Conservation (phyloP, 2,888 invertebrate species). For the Cotesia congregata region DNA sequence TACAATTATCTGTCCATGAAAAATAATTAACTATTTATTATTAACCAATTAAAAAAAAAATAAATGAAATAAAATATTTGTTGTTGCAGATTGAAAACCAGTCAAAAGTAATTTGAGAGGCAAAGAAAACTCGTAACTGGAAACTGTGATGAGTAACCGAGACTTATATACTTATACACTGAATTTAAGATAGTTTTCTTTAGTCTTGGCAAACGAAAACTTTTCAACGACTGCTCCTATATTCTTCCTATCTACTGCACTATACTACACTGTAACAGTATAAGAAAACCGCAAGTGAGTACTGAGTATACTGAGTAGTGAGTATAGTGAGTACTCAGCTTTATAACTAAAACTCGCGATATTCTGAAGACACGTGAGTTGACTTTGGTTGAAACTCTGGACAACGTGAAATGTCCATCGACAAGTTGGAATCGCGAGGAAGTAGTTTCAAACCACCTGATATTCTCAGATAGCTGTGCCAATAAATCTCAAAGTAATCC, state of each 20-base stretch:
- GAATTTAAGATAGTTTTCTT: background rate
- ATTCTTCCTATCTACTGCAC: background rate
- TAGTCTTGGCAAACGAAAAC: background rate
- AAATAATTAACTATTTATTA: background rate
- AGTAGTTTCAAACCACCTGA: slow-evolving; percentile 61
- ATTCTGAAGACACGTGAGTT: slow-evolving; percentile 13
- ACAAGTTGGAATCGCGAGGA: slow-evolving; percentile 54
- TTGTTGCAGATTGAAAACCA: background rate
- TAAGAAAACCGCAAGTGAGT: no score
- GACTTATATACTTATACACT: background rate
- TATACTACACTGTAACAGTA: no score
- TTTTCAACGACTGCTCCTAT: background rate
- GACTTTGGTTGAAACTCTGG: slow-evolving; percentile 53
- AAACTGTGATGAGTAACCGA: background rate
- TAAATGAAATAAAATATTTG: background rate
- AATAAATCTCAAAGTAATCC: slow-evolving; percentile 16
- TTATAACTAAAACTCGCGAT: background rate
- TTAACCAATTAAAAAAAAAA: background rate
- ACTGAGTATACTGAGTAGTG: no score
- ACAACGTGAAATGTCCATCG: slow-evolving; percentile 60
- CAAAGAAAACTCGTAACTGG: background rate
- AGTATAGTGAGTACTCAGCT: no score
- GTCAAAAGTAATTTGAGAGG: background rate
- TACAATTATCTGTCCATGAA: no score
- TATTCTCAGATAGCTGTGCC: slow-evolving; percentile 57